Percentiles rank a stretch among this genome's conserved stretches.
Conservation (phyloP, 2,113 vertebrate genomes). For the Nerophis lumbriciformis region DNA sequence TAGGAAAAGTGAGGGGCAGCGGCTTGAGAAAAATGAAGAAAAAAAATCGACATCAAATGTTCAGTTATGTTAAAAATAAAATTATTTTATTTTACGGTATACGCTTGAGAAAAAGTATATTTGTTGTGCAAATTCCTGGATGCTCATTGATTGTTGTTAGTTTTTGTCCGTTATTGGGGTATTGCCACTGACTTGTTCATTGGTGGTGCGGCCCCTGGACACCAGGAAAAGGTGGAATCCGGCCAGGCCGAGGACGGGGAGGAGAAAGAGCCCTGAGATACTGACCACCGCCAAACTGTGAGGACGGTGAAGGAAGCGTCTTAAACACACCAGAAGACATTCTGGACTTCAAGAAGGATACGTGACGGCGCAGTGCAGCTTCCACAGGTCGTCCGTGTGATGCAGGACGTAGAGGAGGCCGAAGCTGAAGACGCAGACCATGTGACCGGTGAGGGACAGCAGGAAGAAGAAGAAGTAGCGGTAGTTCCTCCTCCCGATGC, state of each 20-base stretch:
- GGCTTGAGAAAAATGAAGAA: too few species aligned
- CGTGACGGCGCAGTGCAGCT: conserved; percentile 86
- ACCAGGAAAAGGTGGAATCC: conserved; percentile 94
- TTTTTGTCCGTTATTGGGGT: too few species aligned
- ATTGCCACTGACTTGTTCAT: conserved; percentile 82
- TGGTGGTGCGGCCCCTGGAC: conserved; percentile 90
- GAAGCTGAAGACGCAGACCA: conserved; percentile 87
- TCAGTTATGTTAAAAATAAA: too few species aligned
- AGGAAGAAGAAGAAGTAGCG: conserved; percentile 97
- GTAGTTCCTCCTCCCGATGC: conserved; percentile 93
- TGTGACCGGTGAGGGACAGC: conserved; percentile 87
- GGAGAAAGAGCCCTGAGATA: conserved; percentile 88
- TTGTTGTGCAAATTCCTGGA: too few species aligned
- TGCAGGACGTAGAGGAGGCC: conserved; percentile 88
- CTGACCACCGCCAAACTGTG: conserved; percentile 89
- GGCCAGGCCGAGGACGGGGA: conserved; percentile 90
- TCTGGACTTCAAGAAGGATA: conserved; percentile 76
- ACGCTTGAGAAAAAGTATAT: too few species aligned
- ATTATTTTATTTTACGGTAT: too few species aligned
- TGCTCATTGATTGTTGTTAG: too few species aligned
- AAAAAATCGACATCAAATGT: too few species aligned
- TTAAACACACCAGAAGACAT: too few species aligned
- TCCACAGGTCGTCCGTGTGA: conserved; percentile 82
- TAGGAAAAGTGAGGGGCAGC: too few species aligned
- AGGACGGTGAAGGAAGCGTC: conserved; percentile 69